phyloP scores from a whole-genome alignment of 2,113 vertebrate genomes.

The Protobothrops mucrosquamatus region DNA sequence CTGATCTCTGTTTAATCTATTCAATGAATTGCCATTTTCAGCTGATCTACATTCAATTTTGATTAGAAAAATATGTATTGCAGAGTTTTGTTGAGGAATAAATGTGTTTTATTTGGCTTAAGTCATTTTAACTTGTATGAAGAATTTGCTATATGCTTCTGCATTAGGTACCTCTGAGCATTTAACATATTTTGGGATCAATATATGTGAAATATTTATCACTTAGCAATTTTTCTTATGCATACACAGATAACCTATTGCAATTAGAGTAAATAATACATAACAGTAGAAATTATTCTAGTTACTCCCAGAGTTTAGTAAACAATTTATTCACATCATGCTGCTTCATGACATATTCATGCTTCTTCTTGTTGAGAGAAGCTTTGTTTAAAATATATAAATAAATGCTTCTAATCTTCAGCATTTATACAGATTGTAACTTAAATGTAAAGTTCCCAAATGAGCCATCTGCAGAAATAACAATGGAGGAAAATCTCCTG shows the following conservation, averaged over 20 bases:
- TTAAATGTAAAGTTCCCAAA: not conserved
- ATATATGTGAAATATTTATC: not conserved
- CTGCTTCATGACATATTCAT: slow-evolving; percentile 9
- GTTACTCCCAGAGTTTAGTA: not conserved
- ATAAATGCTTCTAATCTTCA: not conserved
- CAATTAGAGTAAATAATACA: not conserved
- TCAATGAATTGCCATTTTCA: not conserved
- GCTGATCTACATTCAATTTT: not conserved
- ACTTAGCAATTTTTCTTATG: not conserved
- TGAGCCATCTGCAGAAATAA: not conserved
- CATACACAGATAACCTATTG: not conserved
- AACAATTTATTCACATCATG: not conserved
- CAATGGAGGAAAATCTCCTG: not conserved
- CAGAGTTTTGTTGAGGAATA: not conserved
- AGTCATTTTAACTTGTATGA: not conserved
- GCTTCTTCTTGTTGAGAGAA: slow-evolving; percentile 5
- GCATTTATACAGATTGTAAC: not conserved
- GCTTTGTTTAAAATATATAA: slow-evolving; percentile 4
- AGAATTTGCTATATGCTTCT: not conserved
- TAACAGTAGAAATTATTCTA: not conserved
- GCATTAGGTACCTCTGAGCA: not conserved
- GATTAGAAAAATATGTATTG: not conserved
- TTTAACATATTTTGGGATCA: not conserved
- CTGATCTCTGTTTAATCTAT: not conserved
- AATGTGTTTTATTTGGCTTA: not conserved